A percentile compares a stretch with the other conserved stretches of the same genome.
phyloP scores from a whole-genome alignment of 1,140 invertebrate species.

The Drosophila mauritiana region DNA sequence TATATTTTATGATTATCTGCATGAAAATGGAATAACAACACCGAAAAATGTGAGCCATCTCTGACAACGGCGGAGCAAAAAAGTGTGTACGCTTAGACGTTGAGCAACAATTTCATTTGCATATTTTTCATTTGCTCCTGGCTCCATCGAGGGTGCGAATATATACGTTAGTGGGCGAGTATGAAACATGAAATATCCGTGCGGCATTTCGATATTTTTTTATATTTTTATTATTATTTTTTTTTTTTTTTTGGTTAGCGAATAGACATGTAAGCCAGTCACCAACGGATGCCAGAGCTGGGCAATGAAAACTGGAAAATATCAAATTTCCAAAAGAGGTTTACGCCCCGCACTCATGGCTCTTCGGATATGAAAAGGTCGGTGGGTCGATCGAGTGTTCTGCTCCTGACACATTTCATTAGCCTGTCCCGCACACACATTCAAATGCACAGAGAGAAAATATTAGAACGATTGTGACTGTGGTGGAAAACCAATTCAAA shows the following conservation, averaged over 20 bases:
- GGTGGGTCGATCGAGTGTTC: constrained; percentile 65
- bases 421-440: constrained; percentile 50
- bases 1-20: constrained; percentile 75
- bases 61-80: constrained; percentile 29
- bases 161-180: constrained; percentile 2
- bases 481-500: not conserved
- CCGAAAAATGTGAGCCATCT: constrained; percentile 40
- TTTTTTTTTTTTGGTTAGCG: constrained; percentile 5
- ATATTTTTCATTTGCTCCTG: constrained; percentile 74
- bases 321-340: constrained; percentile 70
- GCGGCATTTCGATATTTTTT: constrained; percentile 63
- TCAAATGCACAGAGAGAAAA: constrained; percentile 1
- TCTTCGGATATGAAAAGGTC: constrained; percentile 42
- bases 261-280: constrained; percentile 59
- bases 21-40: constrained; percentile 77
- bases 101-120: constrained; percentile 82
- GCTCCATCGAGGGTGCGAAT: constrained; percentile 52
- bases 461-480: no score
- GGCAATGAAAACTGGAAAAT: constrained; percentile 82
- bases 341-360: constrained; percentile 6
- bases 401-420: constrained; percentile 80
- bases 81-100: constrained; percentile 54
- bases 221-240: not conserved
- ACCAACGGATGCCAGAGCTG: constrained; percentile 57
- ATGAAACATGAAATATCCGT: constrained; percentile 44